A percentile compares a stretch with the other conserved stretches of the same genome.
phyloP scores from a whole-genome alignment of 2,113 vertebrate species.

The Platichthys flesus region DNA sequence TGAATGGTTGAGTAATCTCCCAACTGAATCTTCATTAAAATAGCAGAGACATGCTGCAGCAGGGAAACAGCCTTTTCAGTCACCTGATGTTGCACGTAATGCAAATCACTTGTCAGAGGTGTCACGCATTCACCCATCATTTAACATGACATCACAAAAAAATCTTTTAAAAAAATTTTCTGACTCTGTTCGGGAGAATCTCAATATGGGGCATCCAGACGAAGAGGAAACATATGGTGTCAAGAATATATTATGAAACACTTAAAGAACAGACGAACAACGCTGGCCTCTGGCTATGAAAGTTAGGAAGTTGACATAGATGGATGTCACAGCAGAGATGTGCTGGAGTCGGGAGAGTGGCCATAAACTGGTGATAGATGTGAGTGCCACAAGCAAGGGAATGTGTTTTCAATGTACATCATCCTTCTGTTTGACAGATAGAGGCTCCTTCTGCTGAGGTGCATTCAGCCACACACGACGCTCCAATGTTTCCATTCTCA shows the following conservation, averaged over 20 bases:
- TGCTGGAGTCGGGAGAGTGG: conserved; percentile 58
- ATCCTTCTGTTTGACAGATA: conserved; percentile 74
- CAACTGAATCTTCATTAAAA: conserved; percentile 32
- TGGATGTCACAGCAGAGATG: conserved; percentile 70
- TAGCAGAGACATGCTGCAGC: not conserved
- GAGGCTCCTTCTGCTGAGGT: conserved; percentile 49
- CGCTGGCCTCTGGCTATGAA: conserved; percentile 58
- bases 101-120: conserved; percentile 30
- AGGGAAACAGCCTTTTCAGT: conserved; percentile 36
- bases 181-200: conserved; percentile 5
- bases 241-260: conserved; percentile 46
- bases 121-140: conserved; percentile 38
- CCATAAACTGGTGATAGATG: conserved; percentile 80
- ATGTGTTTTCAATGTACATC: conserved; percentile 76
- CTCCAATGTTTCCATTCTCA: conserved; percentile 44
- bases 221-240: conserved; percentile 47
- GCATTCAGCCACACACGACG: conserved; percentile 51
- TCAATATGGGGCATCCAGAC: not conserved
- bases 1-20: conserved; percentile 31
- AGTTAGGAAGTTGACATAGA: conserved; percentile 69
- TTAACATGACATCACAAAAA: conserved; percentile 13
- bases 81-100: conserved; percentile 11
- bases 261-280: conserved; percentile 55
- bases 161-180: not conserved
- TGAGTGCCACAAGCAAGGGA: conserved; percentile 65